A percentile compares a stretch with the other conserved stretches of the same genome.
Evolutionary conservation across 2,113 vertebrate species (phyloP).

Genomic region (Tupaia tana): DNA sequence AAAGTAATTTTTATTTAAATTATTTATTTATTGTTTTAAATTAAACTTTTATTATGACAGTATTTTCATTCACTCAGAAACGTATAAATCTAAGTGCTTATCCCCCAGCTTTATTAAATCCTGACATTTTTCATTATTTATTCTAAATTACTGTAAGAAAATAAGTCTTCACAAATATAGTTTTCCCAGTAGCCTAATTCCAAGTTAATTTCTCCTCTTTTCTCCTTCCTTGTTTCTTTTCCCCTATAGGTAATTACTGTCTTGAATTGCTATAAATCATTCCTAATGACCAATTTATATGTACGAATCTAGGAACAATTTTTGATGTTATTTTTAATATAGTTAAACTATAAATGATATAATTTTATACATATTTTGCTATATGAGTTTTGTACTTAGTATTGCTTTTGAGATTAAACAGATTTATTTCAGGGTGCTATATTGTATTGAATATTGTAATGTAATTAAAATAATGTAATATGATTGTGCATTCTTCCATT

Average conservation of each 20-base stretch:
- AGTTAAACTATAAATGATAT: background rate
- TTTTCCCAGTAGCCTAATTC: background rate
- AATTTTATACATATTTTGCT: conserved; percentile 21
- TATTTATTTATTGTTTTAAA: conserved; percentile 54
- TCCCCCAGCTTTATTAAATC: conserved; percentile 20
- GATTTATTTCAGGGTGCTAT: background rate
- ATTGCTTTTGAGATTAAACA: conserved; percentile 15
- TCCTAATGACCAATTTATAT: background rate
- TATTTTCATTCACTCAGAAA: conserved; percentile 48
- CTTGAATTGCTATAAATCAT: conserved; percentile 20
- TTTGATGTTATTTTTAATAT: conserved; percentile 14
- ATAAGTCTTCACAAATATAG: conserved; percentile 5
- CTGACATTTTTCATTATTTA: conserved; percentile 19
- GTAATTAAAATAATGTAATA: background rate
- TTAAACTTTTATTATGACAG: conserved; percentile 19
- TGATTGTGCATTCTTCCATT: background rate
- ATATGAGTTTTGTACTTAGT: conserved; percentile 1
- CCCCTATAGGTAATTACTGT: background rate
- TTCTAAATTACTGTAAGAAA: conserved; percentile 64
- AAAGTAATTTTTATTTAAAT: conserved; percentile 83
- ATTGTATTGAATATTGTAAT: background rate
- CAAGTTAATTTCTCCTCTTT: background rate
- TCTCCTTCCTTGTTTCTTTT: background rate
- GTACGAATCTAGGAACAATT: background rate
- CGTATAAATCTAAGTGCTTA: conserved; percentile 44